phyloP scores from a whole-genome alignment of 2,113 vertebrate genomes.

The Syrrhaptes paradoxus region DNA sequence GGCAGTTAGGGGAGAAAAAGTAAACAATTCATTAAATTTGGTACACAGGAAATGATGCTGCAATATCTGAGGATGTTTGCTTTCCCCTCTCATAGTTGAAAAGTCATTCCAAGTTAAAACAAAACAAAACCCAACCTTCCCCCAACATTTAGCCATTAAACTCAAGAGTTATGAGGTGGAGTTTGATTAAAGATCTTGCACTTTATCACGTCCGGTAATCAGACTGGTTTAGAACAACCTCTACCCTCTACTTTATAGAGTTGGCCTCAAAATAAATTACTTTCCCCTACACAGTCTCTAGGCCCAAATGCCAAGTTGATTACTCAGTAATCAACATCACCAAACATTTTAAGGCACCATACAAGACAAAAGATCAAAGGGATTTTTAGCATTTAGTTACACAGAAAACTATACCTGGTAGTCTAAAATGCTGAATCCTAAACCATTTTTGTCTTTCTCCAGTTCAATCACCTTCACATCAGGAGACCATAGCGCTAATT shows the following conservation, averaged over 20 bases:
- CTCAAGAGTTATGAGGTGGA: background rate
- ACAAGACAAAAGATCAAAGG: background rate
- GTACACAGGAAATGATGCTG: background rate
- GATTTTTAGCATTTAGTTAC: background rate
- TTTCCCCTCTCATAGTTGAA: background rate
- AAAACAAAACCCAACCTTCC: background rate
- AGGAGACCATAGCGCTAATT: conserved; percentile 91
- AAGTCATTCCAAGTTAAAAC: background rate
- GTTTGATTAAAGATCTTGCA: background rate
- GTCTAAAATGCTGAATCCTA: conserved; percentile 98
- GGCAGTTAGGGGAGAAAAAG: background rate
- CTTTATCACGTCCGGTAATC: background rate
- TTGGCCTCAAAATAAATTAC: background rate
- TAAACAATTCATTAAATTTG: background rate
- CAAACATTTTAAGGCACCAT: background rate
- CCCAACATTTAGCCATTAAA: background rate
- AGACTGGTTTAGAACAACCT: background rate
- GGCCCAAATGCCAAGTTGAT: background rate
- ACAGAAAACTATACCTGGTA: conserved; percentile 86
- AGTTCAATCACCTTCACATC: conserved; percentile 86
- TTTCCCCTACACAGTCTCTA: background rate
- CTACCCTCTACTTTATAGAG: background rate
- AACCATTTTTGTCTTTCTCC: conserved; percentile 85
- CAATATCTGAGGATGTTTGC: background rate
- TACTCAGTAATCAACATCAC: background rate